Evolutionary conservation across 2,113 vertebrate species (phyloP), one percentile per base, ranked within the genome.

Genomic region (Caranx melampygus): DNA sequence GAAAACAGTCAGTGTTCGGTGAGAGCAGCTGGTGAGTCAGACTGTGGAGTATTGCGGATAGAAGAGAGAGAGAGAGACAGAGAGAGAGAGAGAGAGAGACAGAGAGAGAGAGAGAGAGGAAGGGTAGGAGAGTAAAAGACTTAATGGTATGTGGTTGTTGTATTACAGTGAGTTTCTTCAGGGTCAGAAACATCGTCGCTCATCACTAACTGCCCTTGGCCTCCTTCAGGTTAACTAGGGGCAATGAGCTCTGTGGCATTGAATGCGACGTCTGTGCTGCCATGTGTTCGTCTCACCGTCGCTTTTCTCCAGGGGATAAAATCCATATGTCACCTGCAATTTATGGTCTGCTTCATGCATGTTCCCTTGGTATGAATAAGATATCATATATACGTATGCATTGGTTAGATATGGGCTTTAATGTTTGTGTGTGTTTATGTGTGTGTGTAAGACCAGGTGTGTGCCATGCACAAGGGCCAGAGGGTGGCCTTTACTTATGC

Each of bases 401-500:
- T 42, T 33, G 78, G 74, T 78, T 72, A 51, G 75, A 86, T 69
- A 63, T 65, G 51, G 44, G 49, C 52, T 72, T 61, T 18, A 63
- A 49, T 60, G 62, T 77, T 64, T 79, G 49, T 21, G 54, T 75
- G 61, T 37, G 65, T 52, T 79, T 21, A 26, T 61, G 59, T 18
- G 40, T n/a, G n/a, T 49, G 62, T 61, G 47, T 60, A 55, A 73
- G 74, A 82, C 89, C 74, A 87, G 75, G 79, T 87, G 84, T 84
- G 71, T 54, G 21, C 45, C 62, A 57, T 15, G 40, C 51, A 66
- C n/a, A 35, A 15, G n/a, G 20, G 71, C 68, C 54, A 18, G 18
- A 26, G 64, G 78, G 72, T 64, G 79, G 81, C 14, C 69, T 78
- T 92, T 80, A 90, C 59, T 88, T 87, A 83, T 92, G 84, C 81